These are phyloP conservation scores for Drosophila maculinotata DNA, from an alignment of 2,888 invertebrate species.

Conservation along the genomic window DNA sequence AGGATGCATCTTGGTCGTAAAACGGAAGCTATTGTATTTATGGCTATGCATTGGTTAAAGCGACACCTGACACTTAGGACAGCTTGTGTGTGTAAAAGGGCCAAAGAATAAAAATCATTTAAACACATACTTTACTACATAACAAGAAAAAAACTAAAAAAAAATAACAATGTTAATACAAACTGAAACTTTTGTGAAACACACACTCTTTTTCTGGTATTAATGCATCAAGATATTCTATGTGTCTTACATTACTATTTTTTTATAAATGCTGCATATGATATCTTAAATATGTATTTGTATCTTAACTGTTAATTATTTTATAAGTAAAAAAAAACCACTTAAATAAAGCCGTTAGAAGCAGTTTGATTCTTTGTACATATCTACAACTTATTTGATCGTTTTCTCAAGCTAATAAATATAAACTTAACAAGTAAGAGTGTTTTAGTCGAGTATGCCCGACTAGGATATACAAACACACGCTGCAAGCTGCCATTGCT, in stretches of 20 bases:
- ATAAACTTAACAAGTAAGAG: background rate
- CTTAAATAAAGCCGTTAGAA: constrained; percentile 65
- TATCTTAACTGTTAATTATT: constrained; percentile 74
- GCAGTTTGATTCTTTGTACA: constrained; percentile 45
- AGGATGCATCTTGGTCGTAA: constrained; percentile 3
- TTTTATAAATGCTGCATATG: constrained; percentile 53
- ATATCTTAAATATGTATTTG: constrained; percentile 47
- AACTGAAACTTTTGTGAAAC: constrained; percentile 39
- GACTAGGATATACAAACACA: no score
- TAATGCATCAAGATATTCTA: constrained; percentile 58
- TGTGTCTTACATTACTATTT: constrained; percentile 60
- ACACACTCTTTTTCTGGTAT: constrained; percentile 46
- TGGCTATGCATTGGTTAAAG: constrained; percentile 23
- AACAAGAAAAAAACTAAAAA: constrained; percentile 4
- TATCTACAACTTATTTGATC: constrained; percentile 8
- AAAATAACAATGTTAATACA: constrained; percentile 35
- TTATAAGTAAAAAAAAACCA: constrained; percentile 61
- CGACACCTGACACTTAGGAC: constrained; percentile 22
- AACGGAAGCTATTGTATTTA: constrained; percentile 41
- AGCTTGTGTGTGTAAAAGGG: constrained; percentile 55
- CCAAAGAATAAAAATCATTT: constrained; percentile 49
- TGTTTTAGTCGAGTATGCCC: no score
- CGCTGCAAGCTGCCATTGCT: no score
- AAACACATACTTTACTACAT: constrained; percentile 30
- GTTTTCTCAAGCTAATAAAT: background rate